These are phyloP conservation scores for Pterocles orientalis DNA, from an alignment of 2,113 vertebrate species.

Conservation along the genomic window DNA sequence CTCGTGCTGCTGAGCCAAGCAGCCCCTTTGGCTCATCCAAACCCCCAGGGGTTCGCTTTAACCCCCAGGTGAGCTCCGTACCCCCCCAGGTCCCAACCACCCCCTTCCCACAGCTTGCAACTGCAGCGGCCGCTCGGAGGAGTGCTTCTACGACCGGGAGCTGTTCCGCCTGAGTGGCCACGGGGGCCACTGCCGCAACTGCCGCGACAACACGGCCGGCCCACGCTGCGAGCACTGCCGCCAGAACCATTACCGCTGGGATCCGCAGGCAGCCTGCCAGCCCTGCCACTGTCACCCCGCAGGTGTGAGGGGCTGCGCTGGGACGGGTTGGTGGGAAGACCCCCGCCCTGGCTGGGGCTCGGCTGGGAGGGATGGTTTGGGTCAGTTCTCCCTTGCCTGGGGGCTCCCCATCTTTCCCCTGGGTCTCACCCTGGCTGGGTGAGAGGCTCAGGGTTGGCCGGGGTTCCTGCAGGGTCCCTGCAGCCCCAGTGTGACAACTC, in stretches of 20 bases:
- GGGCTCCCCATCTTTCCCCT: not conserved
- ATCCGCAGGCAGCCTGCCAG: constrained; percentile 69
- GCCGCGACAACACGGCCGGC: constrained; percentile 85
- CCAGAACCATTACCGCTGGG: constrained; percentile 79
- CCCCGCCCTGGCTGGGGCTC: rapidly evolving
- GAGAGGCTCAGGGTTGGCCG: not conserved
- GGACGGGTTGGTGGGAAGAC: rapidly evolving
- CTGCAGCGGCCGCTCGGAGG: constrained; percentile 83
- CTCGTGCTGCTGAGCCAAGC: rapidly evolving
- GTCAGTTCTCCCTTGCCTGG: rapidly evolving
- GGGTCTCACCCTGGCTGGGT: not conserved
- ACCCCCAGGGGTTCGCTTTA: not conserved
- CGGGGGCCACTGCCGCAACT: constrained; percentile 85
- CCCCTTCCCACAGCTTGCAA: constrained; percentile 79
- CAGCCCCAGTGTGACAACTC: constrained; percentile 82
- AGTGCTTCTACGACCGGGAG: constrained; percentile 85
- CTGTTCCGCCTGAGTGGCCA: constrained; percentile 86
- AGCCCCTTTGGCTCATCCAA: not conserved
- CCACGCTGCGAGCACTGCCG: constrained; percentile 85
- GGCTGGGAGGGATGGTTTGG: not conserved
- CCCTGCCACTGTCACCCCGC: constrained; percentile 86
- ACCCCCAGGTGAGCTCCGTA: not conserved
- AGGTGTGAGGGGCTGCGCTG: constrained; percentile 51
- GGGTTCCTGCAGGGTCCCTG: constrained; percentile 77
- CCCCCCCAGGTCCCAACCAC: rapidly evolving